Conservation (phyloP, 2,113 vertebrate species). For the Protobothrops mucrosquamatus region DNA sequence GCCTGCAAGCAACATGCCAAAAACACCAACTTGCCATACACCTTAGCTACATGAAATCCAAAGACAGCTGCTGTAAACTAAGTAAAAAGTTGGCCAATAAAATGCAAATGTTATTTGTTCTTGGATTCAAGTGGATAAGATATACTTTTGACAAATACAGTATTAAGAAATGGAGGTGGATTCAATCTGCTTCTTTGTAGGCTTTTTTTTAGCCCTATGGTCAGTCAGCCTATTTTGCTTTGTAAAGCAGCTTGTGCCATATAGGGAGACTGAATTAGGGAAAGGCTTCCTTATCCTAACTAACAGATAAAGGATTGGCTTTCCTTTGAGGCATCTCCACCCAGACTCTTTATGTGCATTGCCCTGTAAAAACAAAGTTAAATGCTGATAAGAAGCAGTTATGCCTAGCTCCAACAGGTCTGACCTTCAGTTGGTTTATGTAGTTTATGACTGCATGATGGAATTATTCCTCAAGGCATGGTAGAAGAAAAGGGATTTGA, state of each 20-base stretch:
- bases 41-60: neutral
- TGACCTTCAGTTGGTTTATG: neutral
- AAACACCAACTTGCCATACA: neutral
- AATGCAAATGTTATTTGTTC: neutral
- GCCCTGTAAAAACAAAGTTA: neutral
- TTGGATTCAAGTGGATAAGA: neutral
- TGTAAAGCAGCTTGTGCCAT: neutral
- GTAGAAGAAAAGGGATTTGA: neutral
- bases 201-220: neutral
- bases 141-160: neutral
- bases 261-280: neutral
- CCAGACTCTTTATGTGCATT: neutral
- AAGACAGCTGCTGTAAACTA: neutral
- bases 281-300: neutral
- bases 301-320: neutral
- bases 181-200: neutral
- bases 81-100: neutral
- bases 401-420: neutral
- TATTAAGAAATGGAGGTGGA: neutral
- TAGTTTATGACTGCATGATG: neutral
- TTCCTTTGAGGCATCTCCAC: conserved; percentile 2
- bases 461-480: neutral
- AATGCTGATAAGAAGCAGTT: neutral
- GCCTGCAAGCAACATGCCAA: neutral
- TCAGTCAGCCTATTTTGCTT: neutral